Conservation (phyloP, 1,140 invertebrate species). For the Heterodera schachtii region DNA sequence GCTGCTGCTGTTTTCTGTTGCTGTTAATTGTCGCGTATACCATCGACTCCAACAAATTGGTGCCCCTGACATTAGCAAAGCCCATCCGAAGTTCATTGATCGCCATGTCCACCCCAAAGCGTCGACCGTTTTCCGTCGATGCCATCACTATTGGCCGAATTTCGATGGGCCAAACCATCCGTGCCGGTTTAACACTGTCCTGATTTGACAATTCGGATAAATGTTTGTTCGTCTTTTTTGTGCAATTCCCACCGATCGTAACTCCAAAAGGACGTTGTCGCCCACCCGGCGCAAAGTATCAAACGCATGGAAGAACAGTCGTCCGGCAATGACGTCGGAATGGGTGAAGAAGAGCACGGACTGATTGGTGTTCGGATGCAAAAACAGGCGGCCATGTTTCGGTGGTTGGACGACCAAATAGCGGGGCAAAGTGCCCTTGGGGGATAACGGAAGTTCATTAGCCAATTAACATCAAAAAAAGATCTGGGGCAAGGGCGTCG, state of each 20-base stretch:
- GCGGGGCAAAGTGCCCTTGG: constrained; percentile 56
- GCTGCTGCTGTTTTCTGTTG: background rate
- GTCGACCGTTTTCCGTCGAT: background rate
- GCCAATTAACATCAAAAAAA: too few species aligned
- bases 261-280: constrained; percentile 50
- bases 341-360: constrained; percentile 61
- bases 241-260: constrained; percentile 34
- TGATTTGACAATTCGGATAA: too few species aligned
- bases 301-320: constrained; percentile 55
- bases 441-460: too few species aligned
- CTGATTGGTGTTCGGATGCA: constrained; percentile 52
- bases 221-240: too few species aligned
- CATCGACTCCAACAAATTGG: constrained; percentile 24
- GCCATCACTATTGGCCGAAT: constrained; percentile 32
- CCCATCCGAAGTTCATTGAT: constrained; percentile 3
- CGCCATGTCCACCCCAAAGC: background rate
- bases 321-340: constrained; percentile 51
- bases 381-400: constrained; percentile 51
- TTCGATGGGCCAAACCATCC: constrained; percentile 45
- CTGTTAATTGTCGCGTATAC: constrained; percentile 26
- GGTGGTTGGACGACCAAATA: constrained; percentile 55
- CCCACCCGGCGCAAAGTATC: constrained; percentile 31
- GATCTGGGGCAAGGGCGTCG: too few species aligned
- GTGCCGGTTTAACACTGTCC: constrained; percentile 52
- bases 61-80: background rate